Evolutionary conservation across 2,797 vertebrate species (phyloP), one percentile per base, ranked within the genome.

Genomic region (Xenentodon cancila): DNA sequence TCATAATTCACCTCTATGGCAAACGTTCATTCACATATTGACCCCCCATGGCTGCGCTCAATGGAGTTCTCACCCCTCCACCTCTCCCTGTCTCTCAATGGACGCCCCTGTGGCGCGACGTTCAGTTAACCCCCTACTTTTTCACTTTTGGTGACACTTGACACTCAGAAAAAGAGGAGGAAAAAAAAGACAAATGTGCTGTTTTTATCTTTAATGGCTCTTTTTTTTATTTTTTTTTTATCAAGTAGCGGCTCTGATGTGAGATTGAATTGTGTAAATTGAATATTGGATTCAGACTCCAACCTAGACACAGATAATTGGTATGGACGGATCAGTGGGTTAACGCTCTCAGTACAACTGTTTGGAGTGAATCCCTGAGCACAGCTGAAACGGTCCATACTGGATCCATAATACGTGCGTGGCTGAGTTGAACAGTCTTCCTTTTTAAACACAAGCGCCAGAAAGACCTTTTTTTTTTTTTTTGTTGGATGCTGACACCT

Each of bases 1-100:
- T 91, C 90, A 92, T 92, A 91, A 91, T 92, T 92, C 88, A 91
- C 90, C 87, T 89, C 83, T 73, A 64, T 83, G 80, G 87, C 89
- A 84, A 89, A 80, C 79, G 76, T 84, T 91, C 91, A 91, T 91
- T 92, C 91, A 92, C 85, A 89, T 89, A 82, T 84, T 81, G 88
- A 87, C 87, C 89, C 89, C 89, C 89, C 85, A 84, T 78, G 75
- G 75, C 86, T 78, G 64, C 58, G 70, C 88, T 90, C 88, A 91
- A 85, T 89, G 82, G 85, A 89, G 84, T 78, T 77, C 87, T 85
- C 62, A 59, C 84, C 89, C 86, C 88, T 81, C 79, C 82, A 73
- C 81, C 85, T 84, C 87, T 72, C 51, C 45, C 71, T 34, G 77
- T 78, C 85, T 89, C 83, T 87, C 86, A 89, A 64, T 80, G 85